Conservation (phyloP, 2,113 vertebrate genomes). For the Thermophis baileyi region DNA sequence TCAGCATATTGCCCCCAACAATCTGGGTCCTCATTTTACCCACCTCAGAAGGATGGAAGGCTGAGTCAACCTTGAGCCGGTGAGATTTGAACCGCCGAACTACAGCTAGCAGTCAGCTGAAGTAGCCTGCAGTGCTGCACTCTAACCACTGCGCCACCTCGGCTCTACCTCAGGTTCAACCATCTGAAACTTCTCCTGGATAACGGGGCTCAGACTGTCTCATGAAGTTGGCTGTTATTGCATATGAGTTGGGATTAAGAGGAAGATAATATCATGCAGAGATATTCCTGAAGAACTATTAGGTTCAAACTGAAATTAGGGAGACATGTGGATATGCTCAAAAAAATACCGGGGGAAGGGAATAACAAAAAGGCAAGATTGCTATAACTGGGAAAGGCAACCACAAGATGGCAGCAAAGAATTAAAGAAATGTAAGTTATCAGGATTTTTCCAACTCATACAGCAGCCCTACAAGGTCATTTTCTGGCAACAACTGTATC, state of each 20-base stretch:
- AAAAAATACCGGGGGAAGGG: not conserved
- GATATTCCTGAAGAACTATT: not conserved
- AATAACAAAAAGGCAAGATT: not conserved
- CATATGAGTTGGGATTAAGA: not conserved
- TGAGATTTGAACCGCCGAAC: too few relatives aligned
- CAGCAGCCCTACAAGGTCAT: not conserved
- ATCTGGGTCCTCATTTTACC: too few relatives aligned
- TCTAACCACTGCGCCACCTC: too few relatives aligned
- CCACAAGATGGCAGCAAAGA: not conserved
- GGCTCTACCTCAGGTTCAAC: not conserved
- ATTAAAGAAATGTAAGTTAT: not conserved
- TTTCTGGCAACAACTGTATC: not conserved
- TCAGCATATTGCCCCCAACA: too few relatives aligned
- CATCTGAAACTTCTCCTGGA: not conserved
- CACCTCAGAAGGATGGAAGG: too few relatives aligned
- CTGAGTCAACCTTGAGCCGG: too few relatives aligned
- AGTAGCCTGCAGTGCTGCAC: too few relatives aligned
- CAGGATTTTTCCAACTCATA: not conserved
- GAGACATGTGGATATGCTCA: not conserved
- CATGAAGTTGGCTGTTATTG: not conserved
- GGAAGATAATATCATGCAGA: not conserved
- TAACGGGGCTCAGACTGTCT: not conserved
- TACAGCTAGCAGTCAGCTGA: too few relatives aligned
- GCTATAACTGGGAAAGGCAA: not conserved
- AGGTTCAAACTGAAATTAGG: not conserved